These are phyloP conservation scores for Wasmannia auropunctata DNA, from an alignment of 1,140 invertebrate species.

Conservation along the genomic window DNA sequence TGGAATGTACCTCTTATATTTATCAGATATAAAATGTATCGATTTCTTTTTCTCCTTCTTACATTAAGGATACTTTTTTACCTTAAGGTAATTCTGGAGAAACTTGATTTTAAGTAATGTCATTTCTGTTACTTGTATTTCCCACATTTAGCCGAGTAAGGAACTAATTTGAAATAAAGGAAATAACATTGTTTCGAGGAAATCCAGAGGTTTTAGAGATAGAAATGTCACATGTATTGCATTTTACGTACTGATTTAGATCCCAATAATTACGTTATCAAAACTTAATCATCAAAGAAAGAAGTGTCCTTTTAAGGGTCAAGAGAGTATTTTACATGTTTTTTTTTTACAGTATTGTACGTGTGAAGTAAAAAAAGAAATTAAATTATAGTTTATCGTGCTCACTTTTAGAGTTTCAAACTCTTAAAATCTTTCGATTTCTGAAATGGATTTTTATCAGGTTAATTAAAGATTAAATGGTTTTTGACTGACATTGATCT, in stretches of 20 bases:
- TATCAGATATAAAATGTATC: background rate
- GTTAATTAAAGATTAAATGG: background rate
- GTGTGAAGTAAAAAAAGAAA: background rate
- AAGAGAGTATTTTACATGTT: conserved; percentile 5
- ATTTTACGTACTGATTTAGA: background rate
- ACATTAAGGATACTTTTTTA: background rate
- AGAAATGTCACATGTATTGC: background rate
- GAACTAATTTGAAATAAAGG: background rate
- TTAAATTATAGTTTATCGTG: background rate
- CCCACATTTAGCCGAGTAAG: background rate
- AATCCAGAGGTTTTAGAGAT: background rate
- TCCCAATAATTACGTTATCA: background rate
- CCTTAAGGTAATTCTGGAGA: background rate
- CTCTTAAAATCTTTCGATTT: background rate
- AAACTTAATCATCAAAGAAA: background rate
- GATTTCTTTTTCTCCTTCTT: background rate
- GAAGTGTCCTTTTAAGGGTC: background rate
- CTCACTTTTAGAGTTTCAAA: background rate
- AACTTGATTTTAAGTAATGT: background rate
- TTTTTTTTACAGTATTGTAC: no score
- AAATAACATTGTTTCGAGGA: background rate
- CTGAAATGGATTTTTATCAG: background rate
- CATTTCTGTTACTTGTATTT: background rate
- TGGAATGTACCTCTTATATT: background rate
- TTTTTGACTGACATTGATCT: conserved; percentile 42